These are phyloP conservation scores for Exocentrus adspersus DNA, from an alignment of 2,888 invertebrate genomes.

Conservation along the genomic window DNA sequence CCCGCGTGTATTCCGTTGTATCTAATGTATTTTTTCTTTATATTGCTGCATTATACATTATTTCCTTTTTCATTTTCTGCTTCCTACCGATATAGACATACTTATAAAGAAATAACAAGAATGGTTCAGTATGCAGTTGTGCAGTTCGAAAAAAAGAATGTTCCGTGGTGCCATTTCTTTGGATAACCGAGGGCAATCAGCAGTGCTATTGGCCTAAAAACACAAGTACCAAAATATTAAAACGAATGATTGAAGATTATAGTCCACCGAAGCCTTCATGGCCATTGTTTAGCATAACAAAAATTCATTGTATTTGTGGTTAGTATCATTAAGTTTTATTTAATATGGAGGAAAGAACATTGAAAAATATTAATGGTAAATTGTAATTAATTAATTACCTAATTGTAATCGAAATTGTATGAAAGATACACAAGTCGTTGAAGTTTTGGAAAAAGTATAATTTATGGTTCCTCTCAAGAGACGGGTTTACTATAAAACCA, in stretches of 20 bases:
- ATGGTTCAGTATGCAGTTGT: background rate
- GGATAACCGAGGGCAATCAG: background rate
- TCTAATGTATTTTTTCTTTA: background rate
- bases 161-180: background rate
- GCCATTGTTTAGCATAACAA: background rate
- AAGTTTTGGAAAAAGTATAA: no score
- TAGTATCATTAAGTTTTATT: background rate
- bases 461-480: no score
- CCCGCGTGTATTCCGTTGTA: no score
- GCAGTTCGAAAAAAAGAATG: background rate
- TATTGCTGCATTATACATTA: background rate
- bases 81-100: background rate
- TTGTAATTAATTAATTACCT: no score
- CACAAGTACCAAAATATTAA: background rate
- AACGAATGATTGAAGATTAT: background rate
- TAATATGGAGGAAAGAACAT: no score
- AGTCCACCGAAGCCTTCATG: background rate
- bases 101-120: background rate
- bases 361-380: no score
- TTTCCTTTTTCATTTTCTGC: background rate
- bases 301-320: background rate
- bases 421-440: no score
- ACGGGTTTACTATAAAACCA: no score
- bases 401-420: no score
- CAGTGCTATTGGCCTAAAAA: background rate